Base-by-base conservation (phyloP, 2,888 invertebrate genomes). In the Latrodectus hesperus region DNA sequence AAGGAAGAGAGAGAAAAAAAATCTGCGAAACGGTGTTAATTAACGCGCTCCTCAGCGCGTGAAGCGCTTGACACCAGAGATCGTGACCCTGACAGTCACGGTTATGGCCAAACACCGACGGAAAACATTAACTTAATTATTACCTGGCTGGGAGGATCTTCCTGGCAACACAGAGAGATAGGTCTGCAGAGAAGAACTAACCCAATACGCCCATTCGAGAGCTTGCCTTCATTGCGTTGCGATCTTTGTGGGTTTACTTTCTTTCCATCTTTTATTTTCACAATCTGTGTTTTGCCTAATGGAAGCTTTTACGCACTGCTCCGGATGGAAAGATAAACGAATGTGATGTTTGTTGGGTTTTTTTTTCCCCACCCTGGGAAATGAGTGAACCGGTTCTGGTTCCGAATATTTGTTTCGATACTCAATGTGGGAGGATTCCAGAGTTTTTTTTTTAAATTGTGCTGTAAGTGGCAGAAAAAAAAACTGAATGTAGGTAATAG, bases 111-210 rank as follows among this genome's bases (percentile, higher is more conserved):
- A 52, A 82, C 81, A 68, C 67, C 81, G 76, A 77, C 80, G 80
- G 78, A 80, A 77, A 81, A 87, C 86, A 87, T 87, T 87, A 87
- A 87, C 86, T 87, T 87, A 87, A 87, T 87, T 87, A 87, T 87
- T 87, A 87, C 86, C 86, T 87, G 81, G 71, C 72, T 80, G 85
- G 78, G 53, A 51, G 71, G 72, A 68, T 60, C 64, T 68, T 73
- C 65, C 74, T 64, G 51, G 11, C 55, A 64, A 49, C 73, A 75
- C 75, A 26, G 52, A 26, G 38, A 38, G 4, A 38, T 38, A 38
- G 17, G 52, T 72, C 71, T 74, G 22, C 67, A 51, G 22, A 12
- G 49, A 51, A 60, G 60, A 68, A 55, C 75, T 75, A 75, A 55
- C 82, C 75, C 53, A 80, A 60, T 72, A 17, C 76, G 76, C 84